Evolutionary conservation across 2,888 invertebrate species (phyloP).

Genomic region (Tetragonisca angustula): DNA sequence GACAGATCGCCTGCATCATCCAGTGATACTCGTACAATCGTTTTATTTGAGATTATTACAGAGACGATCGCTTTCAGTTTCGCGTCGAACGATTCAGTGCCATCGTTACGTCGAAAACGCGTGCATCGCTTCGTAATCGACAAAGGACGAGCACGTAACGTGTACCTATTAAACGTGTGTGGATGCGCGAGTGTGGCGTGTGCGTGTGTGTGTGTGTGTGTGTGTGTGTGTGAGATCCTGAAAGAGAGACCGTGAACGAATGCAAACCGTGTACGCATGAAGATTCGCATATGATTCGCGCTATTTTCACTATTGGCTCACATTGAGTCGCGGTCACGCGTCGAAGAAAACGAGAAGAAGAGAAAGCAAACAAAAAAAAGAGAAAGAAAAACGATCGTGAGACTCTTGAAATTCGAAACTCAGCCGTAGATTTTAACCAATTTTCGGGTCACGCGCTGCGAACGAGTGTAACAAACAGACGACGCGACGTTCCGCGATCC

Average conservation of each 20-base stretch:
- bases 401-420: neutral
- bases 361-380: neutral
- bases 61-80: conserved; percentile 61
- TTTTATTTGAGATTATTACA: conserved; percentile 49
- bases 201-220: neutral
- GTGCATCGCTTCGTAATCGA: conserved; percentile 20
- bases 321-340: conserved; percentile 73
- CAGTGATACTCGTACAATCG: conserved; percentile 17
- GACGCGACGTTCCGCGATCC: neutral
- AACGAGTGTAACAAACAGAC: neutral
- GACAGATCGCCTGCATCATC: neutral
- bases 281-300: conserved; percentile 4
- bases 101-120: conserved; percentile 70
- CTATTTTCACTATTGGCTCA: conserved; percentile 73
- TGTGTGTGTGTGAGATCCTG: neutral
- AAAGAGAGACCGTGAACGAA: neutral
- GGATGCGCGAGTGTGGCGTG: neutral
- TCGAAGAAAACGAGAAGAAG: neutral
- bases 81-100: conserved; percentile 74
- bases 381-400: too few species aligned
- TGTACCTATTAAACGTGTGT: conserved; percentile 7
- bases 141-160: conserved; percentile 5
- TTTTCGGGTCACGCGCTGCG: neutral
- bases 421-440: neutral
- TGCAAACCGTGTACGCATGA: conserved; percentile 3